phyloP scores from a whole-genome alignment of 2,888 invertebrate species.

The Drosophila glabriapex region DNA sequence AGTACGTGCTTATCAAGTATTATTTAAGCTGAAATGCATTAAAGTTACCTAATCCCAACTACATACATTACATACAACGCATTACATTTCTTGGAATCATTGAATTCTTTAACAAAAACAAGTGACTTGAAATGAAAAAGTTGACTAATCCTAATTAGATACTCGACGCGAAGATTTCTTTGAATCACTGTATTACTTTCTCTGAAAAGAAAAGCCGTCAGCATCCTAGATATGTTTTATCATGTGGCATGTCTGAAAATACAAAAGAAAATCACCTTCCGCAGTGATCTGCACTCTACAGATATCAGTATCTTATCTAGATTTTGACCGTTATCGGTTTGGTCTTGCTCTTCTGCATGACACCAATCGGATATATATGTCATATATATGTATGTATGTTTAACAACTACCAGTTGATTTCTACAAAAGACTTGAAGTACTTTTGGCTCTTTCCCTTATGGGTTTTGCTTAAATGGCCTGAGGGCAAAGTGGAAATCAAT shows the following conservation, averaged over 20 bases:
- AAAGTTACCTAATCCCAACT: neutral
- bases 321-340: slow-evolving; percentile 3
- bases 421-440: slow-evolving; percentile 1
- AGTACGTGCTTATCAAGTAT: neutral
- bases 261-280: neutral
- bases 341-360: slow-evolving; percentile 4
- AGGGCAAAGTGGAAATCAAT: slow-evolving; percentile 73
- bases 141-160: neutral
- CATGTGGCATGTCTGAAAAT: neutral
- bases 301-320: slow-evolving; percentile 39
- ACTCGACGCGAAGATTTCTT: neutral
- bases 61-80: neutral
- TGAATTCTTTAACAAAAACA: neutral
- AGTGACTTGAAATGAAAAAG: neutral
- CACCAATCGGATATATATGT: slow-evolving; percentile 20
- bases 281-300: slow-evolving; percentile 21
- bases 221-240: neutral
- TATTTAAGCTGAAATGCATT: neutral
- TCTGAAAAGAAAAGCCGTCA: neutral
- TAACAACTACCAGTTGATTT: neutral
- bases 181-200: neutral
- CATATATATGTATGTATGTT: neutral
- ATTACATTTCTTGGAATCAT: neutral
- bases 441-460: slow-evolving; percentile 4
- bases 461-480: slow-evolving; percentile 42